A percentile compares a stretch with the other conserved stretches of the same genome.
phyloP scores from a whole-genome alignment of 2,888 invertebrate species.

The Oligia latruncula region DNA sequence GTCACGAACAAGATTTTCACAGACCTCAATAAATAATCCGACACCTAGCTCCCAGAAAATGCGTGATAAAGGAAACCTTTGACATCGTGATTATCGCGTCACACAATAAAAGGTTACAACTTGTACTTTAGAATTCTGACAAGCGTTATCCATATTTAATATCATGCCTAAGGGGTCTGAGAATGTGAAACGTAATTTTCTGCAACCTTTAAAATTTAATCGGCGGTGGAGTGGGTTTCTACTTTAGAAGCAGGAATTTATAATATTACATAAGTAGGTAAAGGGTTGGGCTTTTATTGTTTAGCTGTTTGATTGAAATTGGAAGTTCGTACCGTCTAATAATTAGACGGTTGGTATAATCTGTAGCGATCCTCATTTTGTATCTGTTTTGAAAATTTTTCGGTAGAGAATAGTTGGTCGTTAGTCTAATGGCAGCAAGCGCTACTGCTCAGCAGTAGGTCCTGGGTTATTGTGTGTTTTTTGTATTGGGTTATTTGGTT shows the following conservation, averaged over 20 bases:
- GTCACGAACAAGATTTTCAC: conserved; percentile 32
- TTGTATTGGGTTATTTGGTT: no score
- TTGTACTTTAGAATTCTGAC: conserved; percentile 49
- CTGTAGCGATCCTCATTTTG: background rate
- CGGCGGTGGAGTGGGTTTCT: conserved; percentile 17
- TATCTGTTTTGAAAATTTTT: conserved; percentile 1
- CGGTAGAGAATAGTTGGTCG: background rate
- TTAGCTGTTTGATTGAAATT: conserved; percentile 31
- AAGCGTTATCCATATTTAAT: conserved; percentile 60
- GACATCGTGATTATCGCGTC: conserved; percentile 49
- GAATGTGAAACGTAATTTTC: conserved; percentile 49
- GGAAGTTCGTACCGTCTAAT: background rate
- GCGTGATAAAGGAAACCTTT: conserved; percentile 39
- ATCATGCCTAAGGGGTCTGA: conserved; percentile 44
- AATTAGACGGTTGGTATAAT: background rate
- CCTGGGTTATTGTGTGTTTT: background rate
- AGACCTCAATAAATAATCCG: conserved; percentile 2
- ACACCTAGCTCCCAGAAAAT: conserved; percentile 28
- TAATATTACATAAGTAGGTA: conserved; percentile 36
- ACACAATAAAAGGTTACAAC: conserved; percentile 38
- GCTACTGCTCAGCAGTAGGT: background rate
- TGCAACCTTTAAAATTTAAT: conserved; percentile 58
- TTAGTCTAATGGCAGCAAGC: background rate
- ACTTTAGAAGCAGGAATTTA: conserved; percentile 42
- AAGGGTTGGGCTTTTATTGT: conserved; percentile 42